Evolutionary conservation across 2,797 vertebrate genomes (phyloP), one percentile per base, ranked within the genome.

Genomic region (Karalla daura): DNA sequence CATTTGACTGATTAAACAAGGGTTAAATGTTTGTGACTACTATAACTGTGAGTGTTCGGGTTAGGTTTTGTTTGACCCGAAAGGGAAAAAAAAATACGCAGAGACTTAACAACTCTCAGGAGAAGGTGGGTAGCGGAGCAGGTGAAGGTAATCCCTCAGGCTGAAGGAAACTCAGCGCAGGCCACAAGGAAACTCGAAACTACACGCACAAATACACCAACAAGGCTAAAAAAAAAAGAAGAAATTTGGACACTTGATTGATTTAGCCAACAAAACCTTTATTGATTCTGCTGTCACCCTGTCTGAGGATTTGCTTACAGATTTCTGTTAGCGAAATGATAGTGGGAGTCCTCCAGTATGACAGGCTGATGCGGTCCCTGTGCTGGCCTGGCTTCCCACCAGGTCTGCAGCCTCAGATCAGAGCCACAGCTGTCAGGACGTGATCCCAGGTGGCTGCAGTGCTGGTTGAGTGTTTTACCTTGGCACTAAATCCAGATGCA

Each of bases 371-470:
- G 14, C 65, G 69, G 71, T 64, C 56, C 12, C 21, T 30, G n/a
- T 1, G 41, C 63, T 73, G 69, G 59, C 63, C 44, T 73, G 69
- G 59, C 63, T 41, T 63, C 37, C 27, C 40, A 70, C 54, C 58
- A 50, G 11, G 27, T n/a, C 46, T 43, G 66, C 83, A 81, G 71
- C 70, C 66, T 60, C 20, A 58, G 14, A 73, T 37, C 50, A 32
- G 6, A 7, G 17, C 17, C 25, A 7, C 20, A 45, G 27, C 47
- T 62, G 60, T 58, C 51, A 62, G 32, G 12, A 60, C 59, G 4
- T 58, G 24, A 76, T 73, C 52, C 52, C 44, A 56, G 35, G 70
- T 76, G 46, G 56, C 54, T 64, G 49, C 40, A 63, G 69, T 36
- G 39, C 47, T 21, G 21, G 23, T 40, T 52, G 53, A 62, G 25